phyloP scores from a whole-genome alignment of 2,113 vertebrate genomes.

The Hydrolagus affinis region DNA sequence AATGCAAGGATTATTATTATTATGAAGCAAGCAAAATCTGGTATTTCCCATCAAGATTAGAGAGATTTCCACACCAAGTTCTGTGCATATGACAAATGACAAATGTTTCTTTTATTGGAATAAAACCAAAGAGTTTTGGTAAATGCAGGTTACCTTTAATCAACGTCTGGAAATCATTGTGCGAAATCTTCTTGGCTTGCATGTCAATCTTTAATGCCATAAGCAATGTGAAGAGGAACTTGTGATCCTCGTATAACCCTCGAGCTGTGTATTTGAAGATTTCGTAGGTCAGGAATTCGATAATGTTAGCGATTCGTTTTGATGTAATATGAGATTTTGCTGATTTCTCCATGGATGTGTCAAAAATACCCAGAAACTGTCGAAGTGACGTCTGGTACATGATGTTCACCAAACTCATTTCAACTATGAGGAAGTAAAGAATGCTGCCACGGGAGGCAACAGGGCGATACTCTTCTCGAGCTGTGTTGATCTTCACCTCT shows the following conservation, averaged over 20 bases:
- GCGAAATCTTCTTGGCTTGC: conserved; percentile 63
- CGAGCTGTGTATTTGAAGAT: conserved; percentile 64
- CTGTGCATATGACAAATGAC: too few species aligned
- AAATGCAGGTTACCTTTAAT: conserved; percentile 64
- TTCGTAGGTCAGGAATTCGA: conserved; percentile 62
- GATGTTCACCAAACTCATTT: conserved; percentile 71
- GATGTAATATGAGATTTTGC: conserved; percentile 59
- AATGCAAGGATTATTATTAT: too few species aligned
- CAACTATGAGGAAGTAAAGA: conserved; percentile 75
- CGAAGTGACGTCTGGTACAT: conserved; percentile 76
- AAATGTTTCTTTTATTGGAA: not conserved
- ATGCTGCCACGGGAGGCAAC: conserved; percentile 70
- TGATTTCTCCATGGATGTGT: conserved; percentile 60
- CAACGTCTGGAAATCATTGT: conserved; percentile 63
- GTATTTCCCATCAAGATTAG: not conserved
- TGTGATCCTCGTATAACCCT: conserved; percentile 69
- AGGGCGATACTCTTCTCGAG: conserved; percentile 70
- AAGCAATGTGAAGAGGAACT: conserved; percentile 68
- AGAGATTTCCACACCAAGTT: not conserved
- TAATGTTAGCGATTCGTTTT: conserved; percentile 63
- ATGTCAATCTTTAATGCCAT: conserved; percentile 70
- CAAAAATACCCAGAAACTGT: conserved; percentile 72
- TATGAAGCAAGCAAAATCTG: not conserved
- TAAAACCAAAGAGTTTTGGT: not conserved
- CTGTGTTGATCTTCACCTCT: conserved; percentile 67